These are phyloP conservation scores for Lycaon pictus DNA, from an alignment of 2,113 vertebrate genomes.

Conservation along the genomic window DNA sequence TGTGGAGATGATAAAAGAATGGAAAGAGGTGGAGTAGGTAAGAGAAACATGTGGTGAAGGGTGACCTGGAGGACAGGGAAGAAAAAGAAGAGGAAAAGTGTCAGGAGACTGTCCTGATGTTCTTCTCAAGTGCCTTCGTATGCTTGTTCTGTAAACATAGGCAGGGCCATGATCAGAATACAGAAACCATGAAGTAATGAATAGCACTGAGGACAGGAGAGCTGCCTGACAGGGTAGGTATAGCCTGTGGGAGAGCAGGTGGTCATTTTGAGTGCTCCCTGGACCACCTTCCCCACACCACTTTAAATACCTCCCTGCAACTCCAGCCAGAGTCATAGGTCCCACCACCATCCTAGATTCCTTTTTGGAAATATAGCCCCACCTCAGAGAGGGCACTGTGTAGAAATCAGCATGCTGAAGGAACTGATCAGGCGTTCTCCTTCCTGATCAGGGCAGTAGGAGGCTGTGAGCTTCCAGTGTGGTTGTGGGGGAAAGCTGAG, in stretches of 20 bases:
- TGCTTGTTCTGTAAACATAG: constrained; percentile 11
- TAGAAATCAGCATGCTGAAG: background rate
- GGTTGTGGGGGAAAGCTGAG: background rate
- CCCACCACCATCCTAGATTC: background rate
- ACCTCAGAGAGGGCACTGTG: background rate
- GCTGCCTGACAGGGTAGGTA: background rate
- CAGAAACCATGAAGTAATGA: background rate
- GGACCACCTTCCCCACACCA: background rate
- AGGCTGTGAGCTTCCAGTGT: fast-evolving
- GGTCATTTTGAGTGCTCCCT: background rate
- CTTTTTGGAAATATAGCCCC: background rate
- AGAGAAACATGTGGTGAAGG: background rate
- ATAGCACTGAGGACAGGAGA: background rate
- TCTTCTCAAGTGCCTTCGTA: background rate
- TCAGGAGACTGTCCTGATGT: background rate
- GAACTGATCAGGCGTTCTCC: background rate
- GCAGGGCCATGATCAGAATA: background rate
- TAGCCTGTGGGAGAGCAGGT: background rate
- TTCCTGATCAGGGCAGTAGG: fast-evolving
- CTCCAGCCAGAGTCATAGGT: background rate
- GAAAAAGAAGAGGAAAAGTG: background rate
- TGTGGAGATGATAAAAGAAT: background rate
- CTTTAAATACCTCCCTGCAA: background rate
- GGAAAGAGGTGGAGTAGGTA: background rate
- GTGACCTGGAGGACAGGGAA: background rate